Evolutionary conservation across 2,888 invertebrate species (phyloP), one percentile per base, ranked within the genome.

Genomic region (Cephalotes varians): DNA sequence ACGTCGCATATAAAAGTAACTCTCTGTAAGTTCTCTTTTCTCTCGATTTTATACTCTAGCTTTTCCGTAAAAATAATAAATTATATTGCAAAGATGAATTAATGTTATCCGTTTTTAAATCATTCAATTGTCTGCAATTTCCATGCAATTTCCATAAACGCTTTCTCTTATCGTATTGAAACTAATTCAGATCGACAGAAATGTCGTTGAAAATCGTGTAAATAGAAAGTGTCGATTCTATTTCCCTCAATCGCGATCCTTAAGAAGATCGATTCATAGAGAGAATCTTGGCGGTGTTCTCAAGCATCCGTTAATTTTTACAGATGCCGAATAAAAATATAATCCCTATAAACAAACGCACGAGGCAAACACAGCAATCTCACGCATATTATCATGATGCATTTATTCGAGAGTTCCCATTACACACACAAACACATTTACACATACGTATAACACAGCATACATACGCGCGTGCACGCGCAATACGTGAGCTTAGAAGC

Each of bases 401-500:
- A 74, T 69, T 51, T 10, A 15, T 6, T 67, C 28, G 34, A 64
- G n/a, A 28, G 2, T 37, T 62, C 15, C 7, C 25, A 47, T 58
- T 44, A 31, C 18, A n/a, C 65, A 54, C 5, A 65, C 60, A 56
- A 7, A 49, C 49, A 15, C 34, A 54, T 51, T 18, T 6, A 71
- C 37, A 44, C 25, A 28, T 25, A 56, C 12, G 21, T n/a, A 54
- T 34, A 69, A 21, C 64, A 44, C 40, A 37, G 47, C 18, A 56
- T 15, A 37, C 21, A 64, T 28, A 74, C 58, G 71, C 58, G 47
- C 62, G 25, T 44, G 62, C 47, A 64, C 64, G 60, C 51, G 58
- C 25, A n/a, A 72, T 40, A 73, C 34, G 47, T 60, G 60, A 60
- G 47, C 60, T 67, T 67, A 56, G 44, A 69, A 69, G 34, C 34